Conservation (phyloP, 2,797 vertebrate genomes). For the Anguilla anguilla region DNA sequence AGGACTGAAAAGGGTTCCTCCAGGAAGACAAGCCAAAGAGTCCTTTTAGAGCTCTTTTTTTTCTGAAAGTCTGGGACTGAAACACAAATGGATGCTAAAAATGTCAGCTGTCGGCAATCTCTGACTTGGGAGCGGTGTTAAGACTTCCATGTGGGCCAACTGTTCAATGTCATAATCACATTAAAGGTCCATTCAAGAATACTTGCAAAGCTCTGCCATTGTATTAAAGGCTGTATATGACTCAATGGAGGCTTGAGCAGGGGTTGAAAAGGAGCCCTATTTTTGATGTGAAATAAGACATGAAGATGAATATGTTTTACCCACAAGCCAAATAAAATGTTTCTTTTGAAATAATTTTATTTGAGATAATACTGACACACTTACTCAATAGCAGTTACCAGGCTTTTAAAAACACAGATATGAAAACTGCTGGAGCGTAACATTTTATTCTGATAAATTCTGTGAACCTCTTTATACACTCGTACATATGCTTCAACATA, state of each 20-base stretch:
- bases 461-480: constrained; percentile 68
- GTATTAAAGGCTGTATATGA: background rate
- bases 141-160: background rate
- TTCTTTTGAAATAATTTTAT: constrained; percentile 57
- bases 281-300: background rate
- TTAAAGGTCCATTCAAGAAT: background rate
- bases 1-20: background rate
- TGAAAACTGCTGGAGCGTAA: constrained; percentile 76
- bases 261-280: background rate
- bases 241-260: background rate
- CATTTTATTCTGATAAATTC: constrained; percentile 68
- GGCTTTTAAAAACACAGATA: constrained; percentile 84
- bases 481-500: constrained; percentile 72
- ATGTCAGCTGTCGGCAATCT: background rate
- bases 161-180: background rate
- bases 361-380: constrained; percentile 84
- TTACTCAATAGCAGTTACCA: constrained; percentile 81
- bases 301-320: background rate
- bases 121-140: background rate
- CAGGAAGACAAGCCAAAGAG: background rate
- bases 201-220: background rate
- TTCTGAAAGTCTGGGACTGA: background rate
- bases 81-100: background rate
- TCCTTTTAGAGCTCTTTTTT: background rate
- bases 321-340: constrained; percentile 14